Percentiles rank a stretch among this genome's conserved stretches.
These are phyloP conservation scores for Drosophila burlai DNA, from an alignment of 1,140 invertebrate genomes.

Conservation along the genomic window DNA sequence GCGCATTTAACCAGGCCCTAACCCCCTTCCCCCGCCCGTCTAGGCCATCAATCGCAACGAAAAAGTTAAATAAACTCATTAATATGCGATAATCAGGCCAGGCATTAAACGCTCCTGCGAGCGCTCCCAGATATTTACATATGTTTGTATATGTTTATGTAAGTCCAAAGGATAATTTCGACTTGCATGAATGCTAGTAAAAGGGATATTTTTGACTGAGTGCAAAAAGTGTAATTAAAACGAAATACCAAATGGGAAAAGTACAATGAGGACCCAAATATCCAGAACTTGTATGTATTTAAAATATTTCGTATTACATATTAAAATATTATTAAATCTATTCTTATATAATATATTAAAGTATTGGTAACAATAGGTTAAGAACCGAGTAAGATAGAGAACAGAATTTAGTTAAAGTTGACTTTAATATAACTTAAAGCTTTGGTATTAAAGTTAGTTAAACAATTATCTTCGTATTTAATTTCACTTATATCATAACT, in stretches of 20 bases:
- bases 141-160: neutral
- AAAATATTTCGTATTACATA: too few species aligned
- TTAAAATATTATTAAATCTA: too few species aligned
- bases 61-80: conserved; percentile 79
- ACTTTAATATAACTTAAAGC: neutral
- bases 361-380: too few species aligned
- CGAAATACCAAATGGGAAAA: neutral
- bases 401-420: too few species aligned
- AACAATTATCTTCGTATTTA: too few species aligned
- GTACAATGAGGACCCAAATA: neutral
- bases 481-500: too few species aligned
- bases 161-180: conserved; percentile 10
- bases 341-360: too few species aligned
- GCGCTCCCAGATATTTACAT: neutral
- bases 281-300: too few species aligned
- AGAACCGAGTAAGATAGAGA: too few species aligned
- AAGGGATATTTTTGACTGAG: neutral
- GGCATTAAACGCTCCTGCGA: conserved; percentile 28
- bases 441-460: neutral
- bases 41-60: conserved; percentile 45
- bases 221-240: neutral
- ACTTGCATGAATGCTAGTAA: neutral
- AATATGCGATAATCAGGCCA: conserved; percentile 59
- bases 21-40: neutral
- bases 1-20: conserved; percentile 56